These are phyloP conservation scores for Erebia epiphron DNA, from an alignment of 2,888 invertebrate species.

Conservation along the genomic window DNA sequence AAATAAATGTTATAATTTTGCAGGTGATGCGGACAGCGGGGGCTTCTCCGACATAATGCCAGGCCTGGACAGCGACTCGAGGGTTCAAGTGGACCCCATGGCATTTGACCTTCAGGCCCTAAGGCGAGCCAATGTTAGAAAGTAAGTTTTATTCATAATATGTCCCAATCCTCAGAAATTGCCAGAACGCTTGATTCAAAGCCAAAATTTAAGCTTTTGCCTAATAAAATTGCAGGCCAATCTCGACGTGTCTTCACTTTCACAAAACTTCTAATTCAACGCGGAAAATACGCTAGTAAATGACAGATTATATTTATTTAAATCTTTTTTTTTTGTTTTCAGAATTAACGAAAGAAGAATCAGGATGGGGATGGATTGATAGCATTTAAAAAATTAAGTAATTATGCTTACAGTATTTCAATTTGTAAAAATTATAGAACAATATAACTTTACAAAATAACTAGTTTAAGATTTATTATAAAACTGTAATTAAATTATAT, in stretches of 20 bases:
- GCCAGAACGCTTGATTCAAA: too few relatives aligned
- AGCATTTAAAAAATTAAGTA: neutral
- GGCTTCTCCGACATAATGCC: conserved; percentile 63
- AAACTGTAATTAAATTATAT: too few relatives aligned
- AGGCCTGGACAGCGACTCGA: conserved; percentile 62
- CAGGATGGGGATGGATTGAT: conserved; percentile 34
- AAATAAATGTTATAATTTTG: too few relatives aligned
- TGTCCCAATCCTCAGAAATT: too few relatives aligned
- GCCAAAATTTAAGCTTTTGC: too few relatives aligned
- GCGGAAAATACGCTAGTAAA: too few relatives aligned
- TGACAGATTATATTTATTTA: neutral
- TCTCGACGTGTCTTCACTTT: too few relatives aligned
- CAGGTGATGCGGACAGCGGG: conserved; percentile 53
- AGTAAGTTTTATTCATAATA: conserved; percentile 46
- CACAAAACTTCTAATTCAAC: too few relatives aligned
- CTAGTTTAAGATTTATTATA: neutral
- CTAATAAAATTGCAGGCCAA: too few relatives aligned
- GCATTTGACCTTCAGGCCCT: conserved; percentile 58
- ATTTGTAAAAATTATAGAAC: neutral
- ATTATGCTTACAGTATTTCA: too few relatives aligned
- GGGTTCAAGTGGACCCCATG: conserved; percentile 59
- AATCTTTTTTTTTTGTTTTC: conserved; percentile 34
- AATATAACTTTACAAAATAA: conserved; percentile 1
- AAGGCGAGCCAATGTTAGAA: conserved; percentile 54
- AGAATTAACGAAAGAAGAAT: conserved; percentile 45